These are phyloP conservation scores for Brenthis daphne DNA, from an alignment of 2,888 invertebrate species.

Conservation along the genomic window DNA sequence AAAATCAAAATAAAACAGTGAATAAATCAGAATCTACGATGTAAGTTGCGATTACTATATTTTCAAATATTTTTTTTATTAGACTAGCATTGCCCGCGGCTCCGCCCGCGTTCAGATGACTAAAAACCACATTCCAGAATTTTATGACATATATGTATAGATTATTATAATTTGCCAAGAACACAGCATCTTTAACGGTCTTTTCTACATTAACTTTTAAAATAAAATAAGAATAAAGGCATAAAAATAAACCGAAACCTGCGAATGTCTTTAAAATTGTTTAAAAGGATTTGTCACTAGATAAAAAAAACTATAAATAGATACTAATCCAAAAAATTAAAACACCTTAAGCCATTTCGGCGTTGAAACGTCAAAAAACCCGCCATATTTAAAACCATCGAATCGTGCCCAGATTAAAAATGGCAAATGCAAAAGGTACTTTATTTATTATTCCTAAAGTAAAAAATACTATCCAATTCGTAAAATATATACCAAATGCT, in stretches of 20 bases:
- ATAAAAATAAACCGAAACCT: background rate
- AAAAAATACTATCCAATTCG: conserved; percentile 18
- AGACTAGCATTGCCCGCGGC: no score
- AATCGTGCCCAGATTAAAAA: conserved; percentile 35
- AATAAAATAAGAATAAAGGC: no score
- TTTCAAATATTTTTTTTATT: no score
- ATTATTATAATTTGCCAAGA: no score
- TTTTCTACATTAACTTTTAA: no score
- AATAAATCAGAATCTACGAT: no score
- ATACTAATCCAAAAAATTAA: conserved; percentile 26
- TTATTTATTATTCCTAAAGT: conserved; percentile 16
- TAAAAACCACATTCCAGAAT: no score
- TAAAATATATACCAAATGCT: conserved; percentile 37
- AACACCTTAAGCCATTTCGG: conserved; percentile 32
- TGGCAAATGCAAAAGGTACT: conserved; percentile 9
- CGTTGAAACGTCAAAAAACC: conserved; percentile 29
- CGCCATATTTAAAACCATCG: conserved; percentile 28
- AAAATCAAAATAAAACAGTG: no score
- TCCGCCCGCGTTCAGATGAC: no score
- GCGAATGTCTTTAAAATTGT: background rate
- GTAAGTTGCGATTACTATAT: no score
- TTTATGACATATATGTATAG: no score
- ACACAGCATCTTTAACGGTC: no score
- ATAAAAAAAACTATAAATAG: conserved; percentile 28
- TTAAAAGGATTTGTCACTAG: conserved; percentile 9